Base-by-base conservation (phyloP, 2,888 invertebrate species). In the Cephus spinipes region DNA sequence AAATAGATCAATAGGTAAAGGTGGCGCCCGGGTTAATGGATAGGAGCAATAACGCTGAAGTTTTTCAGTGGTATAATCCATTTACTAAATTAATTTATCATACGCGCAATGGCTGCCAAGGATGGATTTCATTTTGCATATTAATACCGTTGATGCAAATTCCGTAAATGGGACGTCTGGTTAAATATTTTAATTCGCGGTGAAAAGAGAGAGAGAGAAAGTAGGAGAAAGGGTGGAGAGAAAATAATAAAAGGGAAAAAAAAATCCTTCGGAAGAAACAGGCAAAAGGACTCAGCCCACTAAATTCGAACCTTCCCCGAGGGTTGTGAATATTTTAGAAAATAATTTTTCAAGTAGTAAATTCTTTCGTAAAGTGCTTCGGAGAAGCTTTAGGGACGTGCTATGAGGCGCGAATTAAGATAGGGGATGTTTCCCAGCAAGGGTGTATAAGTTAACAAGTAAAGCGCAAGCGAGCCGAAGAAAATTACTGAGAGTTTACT, bases 221-320 rank as follows among this genome's bases (percentile, higher is more conserved):
- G 15, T 40, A 4, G 23, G 40, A 15, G 2, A 15, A 15, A 15
- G 1, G 15, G 15, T 4, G 15, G 15, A 40, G 6, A 15, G 15
- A 15, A 15, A 23, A 40, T 40, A 15, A 40, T 40, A 15, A 15
- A 68, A 75, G 32, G 71, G 34, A 34, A 40, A 31, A 40, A 40
- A 31, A 31, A 71, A 12, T 73, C 40, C 32, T 75, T 33, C 15
- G 35, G 23, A 15, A 73, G 30, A 73, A 76, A 76, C 73, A 69
- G 32, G 40, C 35, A 40, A 23, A 35, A 55, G 33, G 6, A 34
- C 36, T 35, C 15, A 36, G 12, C 15, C 75, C 32, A 71, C 34
- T 73, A 34, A 76, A 80, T 74, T 78, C n/a, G 15, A 71, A 33
- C 11, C 30, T 30, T 30, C 11, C 71, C 12, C 30, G 4, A 23